Conservation (phyloP, 2,888 invertebrate species). For the Galerucella pusilla region DNA sequence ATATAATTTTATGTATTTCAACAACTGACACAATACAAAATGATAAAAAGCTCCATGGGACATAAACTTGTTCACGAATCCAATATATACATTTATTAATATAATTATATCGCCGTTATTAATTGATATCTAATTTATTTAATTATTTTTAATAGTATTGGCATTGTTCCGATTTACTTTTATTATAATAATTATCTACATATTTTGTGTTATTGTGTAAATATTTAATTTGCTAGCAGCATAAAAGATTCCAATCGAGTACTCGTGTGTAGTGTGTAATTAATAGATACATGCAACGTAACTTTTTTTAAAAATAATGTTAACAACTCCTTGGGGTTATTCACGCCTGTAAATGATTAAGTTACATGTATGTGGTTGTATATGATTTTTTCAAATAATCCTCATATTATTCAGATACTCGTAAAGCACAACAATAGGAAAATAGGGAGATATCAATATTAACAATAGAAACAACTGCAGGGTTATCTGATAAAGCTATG, state of each 20-base stretch:
- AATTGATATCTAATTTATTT: constrained; percentile 13
- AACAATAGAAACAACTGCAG: not conserved
- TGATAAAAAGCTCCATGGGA: no score
- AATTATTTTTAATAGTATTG: constrained; percentile 24
- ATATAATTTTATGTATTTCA: no score
- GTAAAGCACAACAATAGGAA: not conserved
- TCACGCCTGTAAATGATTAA: not conserved
- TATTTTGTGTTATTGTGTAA: not conserved
- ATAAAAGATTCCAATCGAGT: not conserved
- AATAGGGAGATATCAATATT: not conserved
- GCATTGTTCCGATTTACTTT: constrained; percentile 25
- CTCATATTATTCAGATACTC: not conserved
- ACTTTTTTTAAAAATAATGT: not conserved
- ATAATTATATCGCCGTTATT: not conserved
- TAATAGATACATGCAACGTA: not conserved
- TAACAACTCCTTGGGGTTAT: not conserved
- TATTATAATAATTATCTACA: constrained; percentile 11
- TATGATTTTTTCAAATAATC: not conserved
- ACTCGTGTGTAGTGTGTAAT: not conserved
- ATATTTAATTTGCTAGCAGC: constrained; percentile 5
- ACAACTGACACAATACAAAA: no score
- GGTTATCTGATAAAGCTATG: not conserved
- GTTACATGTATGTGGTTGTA: not conserved
- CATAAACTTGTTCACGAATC: no score
- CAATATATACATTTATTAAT: not conserved